phyloP scores from a whole-genome alignment of 2,888 invertebrate genomes.

The Crocallis elinguaria region DNA sequence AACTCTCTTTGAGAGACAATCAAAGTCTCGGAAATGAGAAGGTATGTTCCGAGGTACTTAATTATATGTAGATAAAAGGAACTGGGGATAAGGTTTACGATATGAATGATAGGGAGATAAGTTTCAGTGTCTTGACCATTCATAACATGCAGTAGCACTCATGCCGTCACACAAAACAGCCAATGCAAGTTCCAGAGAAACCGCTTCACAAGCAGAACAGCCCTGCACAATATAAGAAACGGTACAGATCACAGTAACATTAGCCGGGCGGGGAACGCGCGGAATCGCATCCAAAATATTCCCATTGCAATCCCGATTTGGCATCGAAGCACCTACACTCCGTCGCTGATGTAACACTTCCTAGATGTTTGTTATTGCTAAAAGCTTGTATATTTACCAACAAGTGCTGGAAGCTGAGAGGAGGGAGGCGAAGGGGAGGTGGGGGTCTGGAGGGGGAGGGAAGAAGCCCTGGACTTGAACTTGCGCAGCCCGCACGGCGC shows the following conservation, averaged over 20 bases:
- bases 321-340: background rate
- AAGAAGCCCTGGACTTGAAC: constrained; percentile 54
- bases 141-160: background rate
- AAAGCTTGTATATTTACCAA: constrained; percentile 33
- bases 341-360: background rate
- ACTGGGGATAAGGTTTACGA: too few relatives aligned
- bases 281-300: constrained; percentile 10
- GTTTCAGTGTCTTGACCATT: background rate
- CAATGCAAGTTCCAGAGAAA: background rate
- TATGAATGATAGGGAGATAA: too few relatives aligned
- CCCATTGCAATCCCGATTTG: constrained; percentile 1
- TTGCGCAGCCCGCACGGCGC: constrained; percentile 48
- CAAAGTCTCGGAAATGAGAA: too few relatives aligned
- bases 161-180: too few relatives aligned
- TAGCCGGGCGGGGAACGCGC: background rate
- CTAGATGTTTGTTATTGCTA: constrained; percentile 10
- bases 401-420: constrained; percentile 32
- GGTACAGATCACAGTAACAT: background rate
- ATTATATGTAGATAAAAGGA: too few relatives aligned
- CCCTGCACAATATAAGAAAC: background rate
- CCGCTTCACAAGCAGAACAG: background rate
- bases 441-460: constrained; percentile 8
- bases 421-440: constrained; percentile 2
- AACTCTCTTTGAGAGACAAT: too few relatives aligned
- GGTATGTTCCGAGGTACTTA: too few relatives aligned